These are phyloP conservation scores for Brachyptera risi DNA, from an alignment of 2,888 invertebrate species.

Conservation along the genomic window DNA sequence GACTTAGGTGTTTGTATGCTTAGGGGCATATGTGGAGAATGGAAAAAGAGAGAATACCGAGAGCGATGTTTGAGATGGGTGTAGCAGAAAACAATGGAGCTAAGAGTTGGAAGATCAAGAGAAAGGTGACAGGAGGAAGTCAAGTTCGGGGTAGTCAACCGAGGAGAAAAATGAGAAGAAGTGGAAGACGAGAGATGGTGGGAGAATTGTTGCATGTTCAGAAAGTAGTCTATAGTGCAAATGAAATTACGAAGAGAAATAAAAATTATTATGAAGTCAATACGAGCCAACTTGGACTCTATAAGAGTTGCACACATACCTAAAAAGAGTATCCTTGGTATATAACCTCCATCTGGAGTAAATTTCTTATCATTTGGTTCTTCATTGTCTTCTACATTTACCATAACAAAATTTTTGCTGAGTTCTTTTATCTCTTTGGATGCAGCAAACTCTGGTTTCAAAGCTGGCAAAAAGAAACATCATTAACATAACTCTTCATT, in stretches of 20 bases:
- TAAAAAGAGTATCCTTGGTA: conserved; percentile 63
- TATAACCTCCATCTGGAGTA: conserved; percentile 62
- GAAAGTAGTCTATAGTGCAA: background rate
- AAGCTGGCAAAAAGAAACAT: conserved; percentile 39
- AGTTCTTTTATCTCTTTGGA: conserved; percentile 54
- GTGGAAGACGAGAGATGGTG: too few species aligned
- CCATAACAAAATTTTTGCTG: conserved; percentile 61
- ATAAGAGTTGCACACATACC: conserved; percentile 41
- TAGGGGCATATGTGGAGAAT: too few species aligned
- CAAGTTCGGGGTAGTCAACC: too few species aligned
- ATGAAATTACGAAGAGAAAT: background rate
- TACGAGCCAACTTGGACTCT: too few species aligned
- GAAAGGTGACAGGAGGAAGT: too few species aligned
- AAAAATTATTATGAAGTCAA: background rate
- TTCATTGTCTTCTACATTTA: conserved; percentile 58
- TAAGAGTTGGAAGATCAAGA: too few species aligned
- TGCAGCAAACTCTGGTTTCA: conserved; percentile 58
- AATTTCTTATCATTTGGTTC: conserved; percentile 51
- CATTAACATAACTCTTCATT: too few species aligned
- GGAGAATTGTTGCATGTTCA: background rate
- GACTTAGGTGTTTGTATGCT: too few species aligned
- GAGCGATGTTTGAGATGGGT: too few species aligned
- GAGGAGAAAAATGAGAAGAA: too few species aligned
- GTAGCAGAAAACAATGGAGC: too few species aligned
- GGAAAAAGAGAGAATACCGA: too few species aligned